Conservation (phyloP, 2,797 vertebrate species). For the Astyanax mexicanus region DNA sequence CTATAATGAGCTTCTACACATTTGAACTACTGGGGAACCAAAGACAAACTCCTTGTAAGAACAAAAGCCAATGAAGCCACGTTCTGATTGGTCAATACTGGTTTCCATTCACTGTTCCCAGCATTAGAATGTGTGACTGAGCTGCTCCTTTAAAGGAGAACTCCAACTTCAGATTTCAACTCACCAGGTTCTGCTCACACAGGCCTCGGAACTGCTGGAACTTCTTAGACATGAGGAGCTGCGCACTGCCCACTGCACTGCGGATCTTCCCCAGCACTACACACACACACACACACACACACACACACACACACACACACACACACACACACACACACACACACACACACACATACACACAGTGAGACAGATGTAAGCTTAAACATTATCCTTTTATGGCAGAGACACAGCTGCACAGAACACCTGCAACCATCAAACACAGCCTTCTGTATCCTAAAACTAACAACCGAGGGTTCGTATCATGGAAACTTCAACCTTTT, state of each 20-base stretch:
- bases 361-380: constrained; percentile 40
- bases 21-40: too few species aligned
- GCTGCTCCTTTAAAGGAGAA: neutral
- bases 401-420: constrained; percentile 10
- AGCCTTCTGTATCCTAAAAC: neutral
- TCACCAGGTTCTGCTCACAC: constrained; percentile 98
- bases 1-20: too few species aligned
- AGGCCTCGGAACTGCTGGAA: constrained; percentile 98
- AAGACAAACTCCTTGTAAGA: too few species aligned
- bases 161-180: too few species aligned
- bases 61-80: too few species aligned
- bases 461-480: neutral
- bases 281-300: constrained; percentile 38
- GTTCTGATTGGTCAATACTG: neutral
- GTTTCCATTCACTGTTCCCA: neutral
- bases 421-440: constrained; percentile 1
- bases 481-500: too few species aligned
- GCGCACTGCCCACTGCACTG: constrained; percentile 94
- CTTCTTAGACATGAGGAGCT: constrained; percentile 98
- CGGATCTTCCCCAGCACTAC: constrained; percentile 95
- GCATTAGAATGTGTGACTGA: neutral
- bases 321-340: constrained; percentile 40
- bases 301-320: constrained; percentile 34
- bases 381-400: constrained; percentile 44
- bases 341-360: constrained; percentile 34